Conservation (phyloP, 2,797 vertebrate species). For the Tachyglossus aculeatus region DNA sequence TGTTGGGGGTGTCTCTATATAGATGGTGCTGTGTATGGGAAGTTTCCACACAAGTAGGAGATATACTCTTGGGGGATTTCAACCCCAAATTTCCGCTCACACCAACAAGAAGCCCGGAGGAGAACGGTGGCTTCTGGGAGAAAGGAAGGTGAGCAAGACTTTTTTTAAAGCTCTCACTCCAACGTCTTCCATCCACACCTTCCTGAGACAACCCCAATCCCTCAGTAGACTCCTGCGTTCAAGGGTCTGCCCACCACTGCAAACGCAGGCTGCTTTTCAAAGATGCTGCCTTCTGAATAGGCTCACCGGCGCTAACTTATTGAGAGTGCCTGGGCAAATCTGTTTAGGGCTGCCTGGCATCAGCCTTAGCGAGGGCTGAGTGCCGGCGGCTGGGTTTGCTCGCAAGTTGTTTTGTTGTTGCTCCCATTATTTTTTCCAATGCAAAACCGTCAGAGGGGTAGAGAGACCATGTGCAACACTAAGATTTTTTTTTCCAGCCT, state of each 20-base stretch:
- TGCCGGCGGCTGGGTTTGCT: neutral
- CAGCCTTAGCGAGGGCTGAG: neutral
- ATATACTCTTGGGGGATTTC: too few species aligned
- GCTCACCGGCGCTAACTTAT: neutral
- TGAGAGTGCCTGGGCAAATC: neutral
- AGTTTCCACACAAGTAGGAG: too few species aligned
- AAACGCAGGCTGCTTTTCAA: neutral
- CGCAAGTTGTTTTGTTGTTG: slow-evolving; percentile 17
- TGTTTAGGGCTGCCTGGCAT: neutral
- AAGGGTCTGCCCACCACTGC: neutral
- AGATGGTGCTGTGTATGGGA: too few species aligned
- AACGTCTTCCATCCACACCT: neutral
- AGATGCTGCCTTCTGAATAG: neutral
- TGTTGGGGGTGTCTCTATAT: too few species aligned
- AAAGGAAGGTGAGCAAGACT: neutral
- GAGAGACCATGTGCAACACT: slow-evolving; percentile 18
- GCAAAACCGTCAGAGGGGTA: slow-evolving; percentile 9
- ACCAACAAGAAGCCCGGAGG: neutral
- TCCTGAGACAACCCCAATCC: neutral
- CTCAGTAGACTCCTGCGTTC: neutral
- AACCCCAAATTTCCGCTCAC: too few species aligned
- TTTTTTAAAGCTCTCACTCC: neutral
- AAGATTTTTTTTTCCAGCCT: slow-evolving; percentile 21
- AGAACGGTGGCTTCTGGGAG: neutral
- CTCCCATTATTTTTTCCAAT: slow-evolving; percentile 37